These are phyloP conservation scores for Epizoanthus ramosus DNA, from an alignment of 92 coral and sea anemone species.

Conservation along the genomic window DNA sequence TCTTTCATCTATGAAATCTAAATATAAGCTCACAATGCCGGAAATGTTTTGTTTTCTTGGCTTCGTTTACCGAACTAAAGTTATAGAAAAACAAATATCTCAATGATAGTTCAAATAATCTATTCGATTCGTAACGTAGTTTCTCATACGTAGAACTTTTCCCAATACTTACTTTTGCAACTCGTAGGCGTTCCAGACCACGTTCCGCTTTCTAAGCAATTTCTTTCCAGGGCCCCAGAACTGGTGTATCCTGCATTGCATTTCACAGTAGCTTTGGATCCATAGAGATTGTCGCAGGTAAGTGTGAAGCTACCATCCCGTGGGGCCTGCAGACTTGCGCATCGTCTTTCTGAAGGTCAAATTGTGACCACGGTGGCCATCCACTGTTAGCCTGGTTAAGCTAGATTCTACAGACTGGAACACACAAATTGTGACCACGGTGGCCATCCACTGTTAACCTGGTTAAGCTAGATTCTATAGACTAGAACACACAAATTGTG, in stretches of 20 bases:
- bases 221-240: background rate
- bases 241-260: constrained; percentile 5
- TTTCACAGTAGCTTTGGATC: background rate
- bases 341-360: constrained; percentile 1
- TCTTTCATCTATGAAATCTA: no score
- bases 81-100: no score
- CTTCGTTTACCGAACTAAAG: no score
- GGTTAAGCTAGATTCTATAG: background rate
- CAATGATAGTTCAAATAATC: no score
- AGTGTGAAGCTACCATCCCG: background rate
- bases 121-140: no score
- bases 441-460: background rate
- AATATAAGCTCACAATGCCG: no score
- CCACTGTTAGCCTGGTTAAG: background rate
- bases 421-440: background rate
- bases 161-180: background rate
- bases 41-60: no score
- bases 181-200: constrained; percentile 1
- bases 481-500: background rate
- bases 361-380: background rate
- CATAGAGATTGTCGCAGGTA: background rate
- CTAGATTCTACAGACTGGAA: background rate
- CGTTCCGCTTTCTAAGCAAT: background rate
- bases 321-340: background rate
- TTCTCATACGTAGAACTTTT: no score